Percentiles rank a stretch among this genome's conserved stretches.
Evolutionary conservation across 1,140 invertebrate genomes (phyloP).

Genomic region (Drosophila lowei): DNA sequence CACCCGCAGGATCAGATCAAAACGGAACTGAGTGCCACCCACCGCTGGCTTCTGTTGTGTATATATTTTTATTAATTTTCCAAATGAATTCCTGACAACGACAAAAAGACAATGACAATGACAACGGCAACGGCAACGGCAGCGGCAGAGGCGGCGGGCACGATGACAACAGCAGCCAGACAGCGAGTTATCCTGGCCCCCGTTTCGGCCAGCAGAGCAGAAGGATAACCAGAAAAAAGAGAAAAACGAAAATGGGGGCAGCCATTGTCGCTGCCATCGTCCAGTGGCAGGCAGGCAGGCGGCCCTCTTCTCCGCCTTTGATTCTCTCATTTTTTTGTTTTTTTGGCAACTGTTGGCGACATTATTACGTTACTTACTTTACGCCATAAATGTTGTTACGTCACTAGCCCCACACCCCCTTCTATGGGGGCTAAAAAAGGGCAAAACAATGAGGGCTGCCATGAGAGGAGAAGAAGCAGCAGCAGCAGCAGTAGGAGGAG

Average conservation of each 20-base stretch:
- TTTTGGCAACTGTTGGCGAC: constrained; percentile 77
- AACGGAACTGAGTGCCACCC: neutral
- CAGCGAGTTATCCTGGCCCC: constrained; percentile 42
- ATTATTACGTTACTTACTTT: constrained; percentile 78
- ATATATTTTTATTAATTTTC: constrained; percentile 80
- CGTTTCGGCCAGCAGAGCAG: neutral
- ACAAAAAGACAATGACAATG: constrained; percentile 52
- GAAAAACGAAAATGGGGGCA: constrained; percentile 41
- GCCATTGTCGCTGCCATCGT: constrained; percentile 42
- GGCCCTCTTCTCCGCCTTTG: constrained; percentile 26
- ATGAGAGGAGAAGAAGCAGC: neutral
- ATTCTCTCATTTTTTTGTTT: neutral
- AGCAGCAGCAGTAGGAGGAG: neutral
- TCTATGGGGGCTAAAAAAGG: constrained; percentile 38
- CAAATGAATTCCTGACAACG: constrained; percentile 77
- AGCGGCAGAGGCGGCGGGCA: constrained; percentile 1
- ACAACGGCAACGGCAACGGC: constrained; percentile 17
- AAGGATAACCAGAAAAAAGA: constrained; percentile 42
- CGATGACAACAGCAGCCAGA: constrained; percentile 25
- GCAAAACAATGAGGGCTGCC: constrained; percentile 49
- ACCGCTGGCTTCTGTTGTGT: constrained; percentile 11
- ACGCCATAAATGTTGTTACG: constrained; percentile 79
- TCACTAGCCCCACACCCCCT: constrained; percentile 26
- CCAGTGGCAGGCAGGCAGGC: constrained; percentile 17
- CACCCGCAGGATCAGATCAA: constrained; percentile 14